Evolutionary conservation across 2,797 vertebrate species (phyloP).

Genomic region (Ara ararauna): DNA sequence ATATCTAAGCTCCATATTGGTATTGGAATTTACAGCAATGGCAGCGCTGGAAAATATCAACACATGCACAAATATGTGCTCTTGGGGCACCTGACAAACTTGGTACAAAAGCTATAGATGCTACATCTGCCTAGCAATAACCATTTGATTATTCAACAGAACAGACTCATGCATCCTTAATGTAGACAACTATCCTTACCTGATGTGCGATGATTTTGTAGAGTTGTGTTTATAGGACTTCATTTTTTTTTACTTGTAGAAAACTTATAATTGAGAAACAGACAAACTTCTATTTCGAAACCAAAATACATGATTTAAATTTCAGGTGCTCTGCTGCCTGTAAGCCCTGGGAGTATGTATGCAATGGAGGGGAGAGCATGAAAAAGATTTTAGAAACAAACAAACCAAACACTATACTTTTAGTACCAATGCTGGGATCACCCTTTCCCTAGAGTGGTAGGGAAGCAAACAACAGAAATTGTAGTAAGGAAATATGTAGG

Average conservation of each 20-base stretch:
- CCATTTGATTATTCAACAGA: background rate
- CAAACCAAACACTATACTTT: background rate
- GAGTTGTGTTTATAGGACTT: background rate
- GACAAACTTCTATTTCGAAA: background rate
- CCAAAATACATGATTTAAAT: background rate
- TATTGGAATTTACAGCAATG: background rate
- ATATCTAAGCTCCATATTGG: background rate
- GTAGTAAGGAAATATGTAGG: background rate
- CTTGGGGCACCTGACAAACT: background rate
- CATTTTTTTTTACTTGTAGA: background rate
- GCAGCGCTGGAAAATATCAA: background rate
- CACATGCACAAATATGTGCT: background rate
- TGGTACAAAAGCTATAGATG: background rate
- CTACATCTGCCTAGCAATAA: background rate
- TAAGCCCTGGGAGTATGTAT: background rate
- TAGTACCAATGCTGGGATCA: background rate
- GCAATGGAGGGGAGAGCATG: background rate
- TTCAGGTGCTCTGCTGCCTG: background rate
- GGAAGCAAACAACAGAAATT: background rate
- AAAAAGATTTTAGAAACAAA: background rate
- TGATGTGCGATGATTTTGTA: accelerated
- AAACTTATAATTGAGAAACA: background rate
- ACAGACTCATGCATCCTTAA: background rate
- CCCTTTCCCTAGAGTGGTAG: background rate
- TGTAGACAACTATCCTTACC: accelerated